These are phyloP conservation scores for Tachina grossa DNA, from an alignment of 2,888 invertebrate species.

Conservation along the genomic window DNA sequence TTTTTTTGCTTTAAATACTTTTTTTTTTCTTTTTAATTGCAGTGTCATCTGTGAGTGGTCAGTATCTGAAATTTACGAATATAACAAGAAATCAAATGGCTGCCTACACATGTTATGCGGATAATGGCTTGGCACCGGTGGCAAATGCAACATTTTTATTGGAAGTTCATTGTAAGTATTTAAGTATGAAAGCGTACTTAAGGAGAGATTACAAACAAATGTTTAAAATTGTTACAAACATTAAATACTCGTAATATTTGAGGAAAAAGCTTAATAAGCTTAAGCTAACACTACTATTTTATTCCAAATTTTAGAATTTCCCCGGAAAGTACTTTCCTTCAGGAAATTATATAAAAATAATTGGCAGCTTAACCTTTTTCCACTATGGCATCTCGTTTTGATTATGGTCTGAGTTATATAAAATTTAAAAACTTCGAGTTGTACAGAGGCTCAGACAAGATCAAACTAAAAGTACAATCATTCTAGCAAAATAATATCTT, in stretches of 20 bases:
- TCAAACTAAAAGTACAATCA: too few species aligned
- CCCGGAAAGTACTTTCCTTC: too few species aligned
- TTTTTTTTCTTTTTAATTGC: constrained; percentile 32
- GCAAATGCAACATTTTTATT: constrained; percentile 91
- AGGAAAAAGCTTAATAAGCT: background rate
- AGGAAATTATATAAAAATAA: background rate
- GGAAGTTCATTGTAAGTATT: constrained; percentile 94
- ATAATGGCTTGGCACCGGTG: constrained; percentile 93
- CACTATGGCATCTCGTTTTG: too few species aligned
- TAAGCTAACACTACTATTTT: too few species aligned
- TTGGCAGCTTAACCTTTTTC: too few species aligned
- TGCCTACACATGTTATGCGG: constrained; percentile 88
- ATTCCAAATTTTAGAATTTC: too few species aligned
- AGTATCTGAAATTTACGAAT: constrained; percentile 90
- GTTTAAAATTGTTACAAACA: background rate
- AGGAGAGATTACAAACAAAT: background rate
- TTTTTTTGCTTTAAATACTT: constrained; percentile 1
- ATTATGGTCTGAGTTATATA: too few species aligned
- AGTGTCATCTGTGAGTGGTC: constrained; percentile 90
- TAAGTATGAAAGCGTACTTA: background rate
- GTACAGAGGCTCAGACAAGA: too few species aligned
- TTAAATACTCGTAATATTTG: background rate
- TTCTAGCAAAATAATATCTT: too few species aligned
- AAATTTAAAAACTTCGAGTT: too few species aligned
- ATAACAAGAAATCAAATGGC: constrained; percentile 89